Evolutionary conservation across 2,113 vertebrate species (phyloP), one percentile per base, ranked within the genome.

Genomic region (Prinia subflava): DNA sequence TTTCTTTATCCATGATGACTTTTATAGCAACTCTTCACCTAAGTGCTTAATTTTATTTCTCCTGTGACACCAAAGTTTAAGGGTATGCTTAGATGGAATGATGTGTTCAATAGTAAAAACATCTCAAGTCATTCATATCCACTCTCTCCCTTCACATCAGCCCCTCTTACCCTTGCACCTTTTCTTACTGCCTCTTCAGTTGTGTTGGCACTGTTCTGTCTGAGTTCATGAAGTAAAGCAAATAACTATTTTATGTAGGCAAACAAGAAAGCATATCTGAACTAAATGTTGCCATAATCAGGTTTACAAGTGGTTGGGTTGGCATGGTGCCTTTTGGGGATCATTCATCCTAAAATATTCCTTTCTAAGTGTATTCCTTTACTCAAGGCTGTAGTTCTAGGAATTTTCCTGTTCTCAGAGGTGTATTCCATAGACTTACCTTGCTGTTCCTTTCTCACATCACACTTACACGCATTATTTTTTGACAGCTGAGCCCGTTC

Each of bases 381-480:
- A 62, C 27, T 81, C 18, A 73, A 41, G 70, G 37, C n/a, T 74
- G 13, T 60, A 3, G 35, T 67, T 76, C 53, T 41, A 68, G 15
- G 20, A 52, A 46, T 82, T 46, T 53, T 68, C n/a, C 44, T 80
- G 10, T 88, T 83, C 35, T 75, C 19, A 79, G 31, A 65, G 27
- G 30, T 77, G 6, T 73, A 2, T 68, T 68, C 14, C 1, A 3
- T 47, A 52, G 10, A 39, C 4, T 65, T 86, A 16, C 11, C 18
- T 71, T 76, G 5, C 59, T 60, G 11, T 7, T n/a, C 68, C 19
- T 75, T 10, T 74, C 22, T 86, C 44, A n/a, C 37, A 46, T 37
- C 0, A 0, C 20, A 30, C 20, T 59, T 79, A 9, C 3, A 10
- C 7, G 14, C 49, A 75, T 18, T 9, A 3, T 55, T 83, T 95